Base-by-base conservation (phyloP, 2,888 invertebrate genomes). In the Andrena camellia region DNA sequence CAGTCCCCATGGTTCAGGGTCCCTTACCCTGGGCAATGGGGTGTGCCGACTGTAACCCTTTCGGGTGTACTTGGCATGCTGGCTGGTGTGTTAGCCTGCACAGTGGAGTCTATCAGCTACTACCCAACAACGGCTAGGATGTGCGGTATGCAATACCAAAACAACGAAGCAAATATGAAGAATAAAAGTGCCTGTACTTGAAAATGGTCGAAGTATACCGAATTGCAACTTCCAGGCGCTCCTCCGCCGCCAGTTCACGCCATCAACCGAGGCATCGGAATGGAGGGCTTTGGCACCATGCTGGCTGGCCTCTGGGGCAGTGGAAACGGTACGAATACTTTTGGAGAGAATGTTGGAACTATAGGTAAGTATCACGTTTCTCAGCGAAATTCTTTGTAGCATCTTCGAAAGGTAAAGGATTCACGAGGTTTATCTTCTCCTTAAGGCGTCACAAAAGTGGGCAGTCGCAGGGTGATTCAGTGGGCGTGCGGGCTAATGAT, bases 111-210 rank as follows among this genome's bases (percentile, higher is more conserved):
- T 4, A 96, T 98, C 81, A 98, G 98, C 90, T 98, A 98, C 93
- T 98, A 98, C 94, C 97, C 98, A 71, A 98, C 98, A n/a, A 97
- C 98, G 1, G 97, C 98, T 0, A 95, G 96, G 92, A 97, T 97
- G 97, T 96, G 97, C 86, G 96, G 97, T 96, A 85, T 42, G 68
- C 3, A 17, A n/a, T 42, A 60, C 0, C 0, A n/a, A 3, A 23
- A 23, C n/a, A 57, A 42, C 42, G 17, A 17, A 42, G 42, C 42
- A 42, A 42, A 42, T 2, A 5, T 4, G 17, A 42, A 42, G 42
- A 17, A 17, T 42, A 17, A 4, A 42, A 42, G 5, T 42, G 42
- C 0, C 5, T 42, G 42, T 0, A 42, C 4, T 17, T 17, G 23
- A 23, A 8, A 20, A n/a, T 20, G 20, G 10, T n/a, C 20, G 2